These are phyloP conservation scores for Oxyruncus cristatus DNA, from an alignment of 2,113 vertebrate genomes.

Conservation along the genomic window DNA sequence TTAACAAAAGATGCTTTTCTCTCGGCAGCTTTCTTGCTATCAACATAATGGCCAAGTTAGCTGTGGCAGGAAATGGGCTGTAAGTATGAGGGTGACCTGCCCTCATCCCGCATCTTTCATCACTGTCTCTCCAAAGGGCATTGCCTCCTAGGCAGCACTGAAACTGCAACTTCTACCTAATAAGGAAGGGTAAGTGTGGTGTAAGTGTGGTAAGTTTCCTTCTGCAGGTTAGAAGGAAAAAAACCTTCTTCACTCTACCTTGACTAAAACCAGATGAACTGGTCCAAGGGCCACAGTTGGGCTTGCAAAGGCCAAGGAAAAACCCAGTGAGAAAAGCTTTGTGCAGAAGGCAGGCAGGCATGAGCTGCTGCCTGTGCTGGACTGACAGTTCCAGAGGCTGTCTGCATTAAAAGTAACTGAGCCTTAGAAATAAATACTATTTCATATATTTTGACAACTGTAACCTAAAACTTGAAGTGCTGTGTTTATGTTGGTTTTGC, in stretches of 20 bases:
- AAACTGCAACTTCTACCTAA: neutral
- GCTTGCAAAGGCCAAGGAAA: neutral
- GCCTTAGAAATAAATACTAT: conserved; percentile 43
- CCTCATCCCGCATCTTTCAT: neutral
- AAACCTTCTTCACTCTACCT: neutral
- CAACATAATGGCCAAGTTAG: neutral
- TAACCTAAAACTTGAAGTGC: conserved; percentile 66
- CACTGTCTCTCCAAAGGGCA: neutral
- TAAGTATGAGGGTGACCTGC: neutral
- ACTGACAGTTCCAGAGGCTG: neutral
- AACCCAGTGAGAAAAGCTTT: neutral
- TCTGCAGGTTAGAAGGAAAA: neutral
- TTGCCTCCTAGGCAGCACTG: neutral
- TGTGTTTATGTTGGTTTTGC: conserved; percentile 72
- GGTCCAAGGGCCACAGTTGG: neutral
- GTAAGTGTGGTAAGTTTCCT: neutral
- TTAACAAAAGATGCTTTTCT: conserved; percentile 1
- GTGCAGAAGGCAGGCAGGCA: neutral
- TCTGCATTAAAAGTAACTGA: neutral
- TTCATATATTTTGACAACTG: conserved; percentile 61
- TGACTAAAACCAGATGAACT: neutral
- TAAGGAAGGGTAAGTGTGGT: neutral
- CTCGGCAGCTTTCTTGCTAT: neutral
- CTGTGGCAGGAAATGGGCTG: neutral
- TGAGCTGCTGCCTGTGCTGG: neutral